Conservation (phyloP, 2,113 vertebrate species). For the Xiphorhynchus elegans region DNA sequence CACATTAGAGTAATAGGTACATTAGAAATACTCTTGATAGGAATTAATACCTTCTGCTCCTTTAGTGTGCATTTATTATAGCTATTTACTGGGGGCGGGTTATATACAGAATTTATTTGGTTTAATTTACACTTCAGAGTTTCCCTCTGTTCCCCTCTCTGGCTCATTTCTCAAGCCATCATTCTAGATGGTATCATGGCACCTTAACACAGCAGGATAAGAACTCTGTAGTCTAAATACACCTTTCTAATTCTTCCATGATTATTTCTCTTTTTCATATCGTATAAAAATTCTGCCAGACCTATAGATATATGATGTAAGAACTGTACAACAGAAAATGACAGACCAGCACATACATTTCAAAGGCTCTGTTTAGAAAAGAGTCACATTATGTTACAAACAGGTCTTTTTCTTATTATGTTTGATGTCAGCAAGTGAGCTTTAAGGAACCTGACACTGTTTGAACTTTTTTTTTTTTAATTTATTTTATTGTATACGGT, state of each 20-base stretch:
- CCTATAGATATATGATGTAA: background rate
- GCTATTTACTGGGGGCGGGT: background rate
- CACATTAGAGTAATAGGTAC: conserved; percentile 57
- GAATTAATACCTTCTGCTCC: conserved; percentile 48
- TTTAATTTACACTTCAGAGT: conserved; percentile 28
- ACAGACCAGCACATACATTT: conserved; percentile 32
- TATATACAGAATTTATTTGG: conserved; percentile 7
- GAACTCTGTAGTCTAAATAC: background rate
- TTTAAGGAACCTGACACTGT: conserved; percentile 48
- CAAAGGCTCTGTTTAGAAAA: conserved; percentile 48
- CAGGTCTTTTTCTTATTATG: conserved; percentile 34
- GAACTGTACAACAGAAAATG: background rate
- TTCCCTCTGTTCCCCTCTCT: background rate
- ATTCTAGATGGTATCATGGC: background rate
- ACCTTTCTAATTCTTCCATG: background rate
- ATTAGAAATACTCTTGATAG: conserved; percentile 59
- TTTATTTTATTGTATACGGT: conserved; percentile 62
- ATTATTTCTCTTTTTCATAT: conserved; percentile 16
- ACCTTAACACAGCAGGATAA: conserved; percentile 39
- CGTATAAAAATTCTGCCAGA: conserved; percentile 12
- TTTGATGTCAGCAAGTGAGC: conserved; percentile 32
- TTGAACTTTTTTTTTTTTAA: conserved; percentile 53
- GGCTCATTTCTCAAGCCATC: conserved; percentile 41
- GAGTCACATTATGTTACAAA: conserved; percentile 58
- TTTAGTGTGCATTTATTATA: conserved; percentile 34